These are phyloP conservation scores for Bos indicus DNA, from an alignment of 2,113 vertebrate species.

Conservation along the genomic window DNA sequence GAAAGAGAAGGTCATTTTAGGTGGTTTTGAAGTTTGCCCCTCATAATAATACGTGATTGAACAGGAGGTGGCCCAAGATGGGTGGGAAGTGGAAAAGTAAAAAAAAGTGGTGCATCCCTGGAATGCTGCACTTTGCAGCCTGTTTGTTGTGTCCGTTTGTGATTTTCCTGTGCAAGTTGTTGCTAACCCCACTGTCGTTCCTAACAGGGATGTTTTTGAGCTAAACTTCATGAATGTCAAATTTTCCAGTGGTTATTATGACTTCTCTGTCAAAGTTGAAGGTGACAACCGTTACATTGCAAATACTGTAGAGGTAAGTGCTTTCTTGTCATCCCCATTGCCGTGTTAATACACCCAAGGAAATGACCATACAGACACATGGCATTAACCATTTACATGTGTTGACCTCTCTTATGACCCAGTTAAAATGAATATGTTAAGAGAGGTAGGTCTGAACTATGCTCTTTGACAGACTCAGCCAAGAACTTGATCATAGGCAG, in stretches of 20 bases:
- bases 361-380: background rate
- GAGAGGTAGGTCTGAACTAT: background rate
- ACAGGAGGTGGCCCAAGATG: background rate
- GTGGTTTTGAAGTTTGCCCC: background rate
- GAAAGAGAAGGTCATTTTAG: background rate
- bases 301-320: constrained; percentile 91
- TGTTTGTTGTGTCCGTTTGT: background rate
- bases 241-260: constrained; percentile 96
- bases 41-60: background rate
- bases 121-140: background rate
- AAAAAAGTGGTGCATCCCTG: background rate
- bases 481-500: background rate
- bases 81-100: background rate
- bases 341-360: background rate
- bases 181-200: constrained; percentile 10
- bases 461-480: background rate
- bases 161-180: background rate
- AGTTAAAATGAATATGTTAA: background rate
- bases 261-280: constrained; percentile 90
- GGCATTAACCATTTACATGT: background rate
- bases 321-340: background rate
- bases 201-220: constrained; percentile 90
- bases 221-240: constrained; percentile 93
- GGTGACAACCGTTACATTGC: constrained; percentile 92
- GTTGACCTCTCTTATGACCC: background rate